Evolutionary conservation across 2,113 vertebrate genomes (phyloP), one percentile per base, ranked within the genome.

Genomic region (Puffinus mauretanicus): DNA sequence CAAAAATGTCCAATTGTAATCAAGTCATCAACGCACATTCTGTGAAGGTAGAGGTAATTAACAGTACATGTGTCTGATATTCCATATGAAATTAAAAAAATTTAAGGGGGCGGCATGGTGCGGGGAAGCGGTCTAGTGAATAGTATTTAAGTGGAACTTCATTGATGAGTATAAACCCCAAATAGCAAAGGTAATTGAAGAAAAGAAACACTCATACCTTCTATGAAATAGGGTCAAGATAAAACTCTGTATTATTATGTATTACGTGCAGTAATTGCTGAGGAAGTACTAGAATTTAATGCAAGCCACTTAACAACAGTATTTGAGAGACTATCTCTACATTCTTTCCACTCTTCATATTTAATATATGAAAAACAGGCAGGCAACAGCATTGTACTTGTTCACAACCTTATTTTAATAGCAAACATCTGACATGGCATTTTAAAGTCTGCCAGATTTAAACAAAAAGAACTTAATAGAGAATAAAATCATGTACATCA

Each of bases 41-140:
- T 73, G 11, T 79, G 62, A 32, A 72, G 36, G 30, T 1, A 64
- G 71, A 79, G 67, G 40, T 80, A 88, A 77, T 80, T 83, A 79
- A 34, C 11, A 84, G 24, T 4, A 29, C 8, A 10, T 10, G 34
- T 82, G 61, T n/a, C 57, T 82, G 38, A 49, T 52, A 65, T 21
- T 78, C 36, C 18, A 32, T 32, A 32, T 58, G 16, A 82, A 85
- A 76, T 87, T 4, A 15, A 71, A 65, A 36, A 27, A 40, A 0
- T 13, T 8, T 30, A 66, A 12, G 9, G 0, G 3, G 2, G 6
- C 16, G 5, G 34, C 40, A 40, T 40, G 40, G 13, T 11, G 10
- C 9, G 3, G 10, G 21, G 19, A 16, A 73, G 34, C 7, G 10
- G 11, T 24, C 15, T 38, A n/a, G 15, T 42, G 58, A 76, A 34